These are phyloP conservation scores for Scotopteryx bipunctaria DNA, from an alignment of 2,888 invertebrate species.

Conservation along the genomic window DNA sequence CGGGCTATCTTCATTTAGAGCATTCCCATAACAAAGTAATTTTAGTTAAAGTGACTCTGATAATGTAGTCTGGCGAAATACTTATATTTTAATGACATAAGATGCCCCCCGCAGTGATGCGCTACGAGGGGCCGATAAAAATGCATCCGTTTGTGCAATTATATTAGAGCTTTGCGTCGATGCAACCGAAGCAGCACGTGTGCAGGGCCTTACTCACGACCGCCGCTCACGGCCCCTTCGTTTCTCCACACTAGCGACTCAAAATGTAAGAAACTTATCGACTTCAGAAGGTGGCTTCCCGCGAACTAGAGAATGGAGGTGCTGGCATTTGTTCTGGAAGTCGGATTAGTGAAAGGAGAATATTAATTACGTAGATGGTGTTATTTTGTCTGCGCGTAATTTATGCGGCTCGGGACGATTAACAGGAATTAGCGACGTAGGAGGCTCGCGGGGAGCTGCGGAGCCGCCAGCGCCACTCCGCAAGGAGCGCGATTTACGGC, in stretches of 20 bases:
- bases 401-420: conserved; percentile 36
- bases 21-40: background rate
- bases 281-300: background rate
- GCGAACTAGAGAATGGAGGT: conserved; percentile 13
- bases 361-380: conserved; percentile 37
- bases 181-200: too few relatives aligned
- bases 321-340: conserved; percentile 28
- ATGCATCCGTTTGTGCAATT: too few relatives aligned
- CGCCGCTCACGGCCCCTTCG: too few relatives aligned
- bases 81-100: too few relatives aligned
- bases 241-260: too few relatives aligned
- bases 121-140: too few relatives aligned
- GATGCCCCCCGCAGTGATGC: too few relatives aligned
- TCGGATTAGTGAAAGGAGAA: conserved; percentile 30
- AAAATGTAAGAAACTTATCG: background rate
- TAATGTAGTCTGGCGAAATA: background rate
- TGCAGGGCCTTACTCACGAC: too few relatives aligned
- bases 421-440: conserved; percentile 32
- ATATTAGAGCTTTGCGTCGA: too few relatives aligned
- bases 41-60: background rate
- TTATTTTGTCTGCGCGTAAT: conserved; percentile 36
- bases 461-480: background rate
- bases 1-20: background rate
- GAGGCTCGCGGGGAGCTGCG: background rate
- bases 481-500: conserved; percentile 1